Percentiles rank a stretch among this genome's conserved stretches.
phyloP scores from a whole-genome alignment of 2,888 invertebrate genomes.

The Pristionchus fissidentatus region DNA sequence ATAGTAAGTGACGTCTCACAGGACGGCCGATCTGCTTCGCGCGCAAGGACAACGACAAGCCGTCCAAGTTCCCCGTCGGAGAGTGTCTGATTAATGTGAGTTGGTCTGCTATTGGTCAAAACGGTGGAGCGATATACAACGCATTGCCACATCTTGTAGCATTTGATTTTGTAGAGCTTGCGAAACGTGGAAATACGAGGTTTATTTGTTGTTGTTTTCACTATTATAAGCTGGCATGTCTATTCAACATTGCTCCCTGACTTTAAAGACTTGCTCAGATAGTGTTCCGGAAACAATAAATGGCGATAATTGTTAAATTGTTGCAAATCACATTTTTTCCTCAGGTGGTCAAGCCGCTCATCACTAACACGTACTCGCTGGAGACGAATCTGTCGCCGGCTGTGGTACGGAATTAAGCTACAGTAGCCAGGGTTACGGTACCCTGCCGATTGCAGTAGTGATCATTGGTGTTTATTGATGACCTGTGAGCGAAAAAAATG shows the following conservation, averaged over 20 bases:
- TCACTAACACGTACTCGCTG: background rate
- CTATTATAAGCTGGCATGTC: too few species aligned
- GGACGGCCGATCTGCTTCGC: background rate
- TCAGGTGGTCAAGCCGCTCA: conserved; percentile 1
- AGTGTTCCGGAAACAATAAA: too few species aligned
- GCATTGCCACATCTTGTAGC: too few species aligned
- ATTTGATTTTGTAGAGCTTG: too few species aligned
- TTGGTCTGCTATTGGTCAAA: background rate
- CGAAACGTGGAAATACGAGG: too few species aligned
- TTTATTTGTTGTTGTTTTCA: too few species aligned
- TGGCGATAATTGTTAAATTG: too few species aligned
- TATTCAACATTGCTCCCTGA: too few species aligned
- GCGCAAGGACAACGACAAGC: background rate
- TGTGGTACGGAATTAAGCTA: background rate
- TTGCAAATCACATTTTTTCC: background rate
- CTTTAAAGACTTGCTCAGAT: too few species aligned
- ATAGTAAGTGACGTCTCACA: too few species aligned
- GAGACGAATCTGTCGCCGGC: background rate
- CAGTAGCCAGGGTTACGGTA: too few species aligned
- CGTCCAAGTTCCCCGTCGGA: conserved; percentile 26
- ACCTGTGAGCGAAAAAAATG: background rate
- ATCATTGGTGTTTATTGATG: background rate
- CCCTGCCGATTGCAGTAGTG: too few species aligned
- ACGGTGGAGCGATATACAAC: background rate
- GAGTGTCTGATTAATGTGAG: conserved; percentile 29